Base-by-base conservation (phyloP, 2,797 vertebrate species). In the Sternarchorhynchus goeldii region DNA sequence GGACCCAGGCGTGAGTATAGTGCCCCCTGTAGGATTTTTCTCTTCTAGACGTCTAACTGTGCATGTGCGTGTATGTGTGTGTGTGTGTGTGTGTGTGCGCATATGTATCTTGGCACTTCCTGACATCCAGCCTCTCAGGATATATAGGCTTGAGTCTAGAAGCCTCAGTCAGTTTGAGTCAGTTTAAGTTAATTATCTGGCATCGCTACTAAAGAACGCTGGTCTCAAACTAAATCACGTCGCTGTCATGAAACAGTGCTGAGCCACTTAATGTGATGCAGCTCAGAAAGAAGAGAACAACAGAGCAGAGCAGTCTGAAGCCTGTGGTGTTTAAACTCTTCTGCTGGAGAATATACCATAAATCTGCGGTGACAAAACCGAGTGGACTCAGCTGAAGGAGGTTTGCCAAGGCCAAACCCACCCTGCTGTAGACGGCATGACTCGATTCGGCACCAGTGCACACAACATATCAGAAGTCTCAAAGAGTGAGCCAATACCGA, bases 281-380 rank as follows among this genome's bases (percentile, higher is more conserved):
- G 21, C 29, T 58, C 69, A 56, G 36, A 50, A 67, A 58, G 41
- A 45, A n/a, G 36, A 20, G 53, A 60, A 75, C 31, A 62, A 60
- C 21, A 17, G 29, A 58, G 70, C 34, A 29, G 16, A 55, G 56
- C 3, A 17, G 31, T 76, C 57, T 39, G 72, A 81, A 29, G 71
- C 21, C 56, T 73, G 77, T 76, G 55, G 76, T 77, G 77, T 83
- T 79, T 81, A 76, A 75, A 77, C 29, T 68, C 58, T 20, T 50
- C 50, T 36, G 18, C 55, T 36, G 60, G 34, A 75, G 5, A 76
- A 65, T 57, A 59, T 45, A 18, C 34, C 14, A 73, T 82, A 82
- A 82, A 82, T 82, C 81, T 70, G 4, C 5, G 10, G 50, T 65
- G 32, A 64, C 81, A 36, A 80, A 80, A 78, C 57, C 34, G 12